Base-by-base conservation (phyloP, 2,113 vertebrate species). In the Labeo catla region DNA sequence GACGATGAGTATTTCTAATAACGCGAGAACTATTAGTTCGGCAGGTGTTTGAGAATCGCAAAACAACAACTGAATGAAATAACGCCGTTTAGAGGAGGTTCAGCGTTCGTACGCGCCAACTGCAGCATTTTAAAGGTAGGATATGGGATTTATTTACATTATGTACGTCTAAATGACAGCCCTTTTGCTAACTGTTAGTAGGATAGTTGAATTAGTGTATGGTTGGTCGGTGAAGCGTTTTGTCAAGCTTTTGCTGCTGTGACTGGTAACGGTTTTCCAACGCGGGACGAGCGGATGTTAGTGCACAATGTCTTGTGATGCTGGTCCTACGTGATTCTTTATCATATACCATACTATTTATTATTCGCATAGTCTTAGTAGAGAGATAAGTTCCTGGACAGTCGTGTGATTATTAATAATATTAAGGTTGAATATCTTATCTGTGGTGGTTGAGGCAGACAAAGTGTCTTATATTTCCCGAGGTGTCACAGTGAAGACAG, bases 401-500 rank as follows among this genome's bases (percentile, higher is more conserved):
- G 21, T 74, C 45, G 15, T 72, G 68, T 74, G 45, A 74, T 74
- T 49, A 12, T 3, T 78, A 65, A 86, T 83, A 50, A 81, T 43
- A 6, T n/a, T 11, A 45, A 77, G 73, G 45, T 19, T 49, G 13
- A 80, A 54, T 39, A 36, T 45, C 54, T 84, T 74, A 84, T 84
- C 74, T 79, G 23, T 43, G 54, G 23, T 59, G 34, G 80, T 6
- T 66, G 72, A 83, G 82, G 45, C 78, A 74, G 66, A 39, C 54
- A n/a, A 54, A 54, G 39, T 84, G n/a, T 78, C 59, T 83, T 49
- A 23, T n/a, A 54, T 65, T 76, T 87, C 86, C 81, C 70, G 39
- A 3, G 21, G 23, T 39, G 74, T 19, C 36, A 36, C 54, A 66
- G 21, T 70, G n/a, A 79, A 74, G 57, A 65, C 54, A 11, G 34